Conservation (phyloP, 2,113 vertebrate species). For the Onychostruthus taczanowskii region DNA sequence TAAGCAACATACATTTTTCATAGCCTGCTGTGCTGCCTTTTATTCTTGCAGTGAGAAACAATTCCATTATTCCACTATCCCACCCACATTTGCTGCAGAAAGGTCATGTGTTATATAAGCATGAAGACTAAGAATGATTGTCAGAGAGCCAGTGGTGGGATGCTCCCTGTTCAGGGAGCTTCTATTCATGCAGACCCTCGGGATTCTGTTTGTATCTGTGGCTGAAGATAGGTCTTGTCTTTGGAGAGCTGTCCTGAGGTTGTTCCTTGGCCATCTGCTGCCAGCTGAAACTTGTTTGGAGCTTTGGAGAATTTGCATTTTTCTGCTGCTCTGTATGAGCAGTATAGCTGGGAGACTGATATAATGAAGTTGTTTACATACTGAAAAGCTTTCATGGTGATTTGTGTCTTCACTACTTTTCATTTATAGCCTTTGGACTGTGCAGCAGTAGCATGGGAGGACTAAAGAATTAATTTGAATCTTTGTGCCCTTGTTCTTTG, state of each 20-base stretch:
- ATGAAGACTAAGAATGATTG: neutral
- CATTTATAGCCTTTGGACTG: neutral
- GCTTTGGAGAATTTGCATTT: neutral
- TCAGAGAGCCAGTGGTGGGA: slow-evolving; percentile 22
- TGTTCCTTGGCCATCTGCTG: neutral
- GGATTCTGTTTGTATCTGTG: neutral
- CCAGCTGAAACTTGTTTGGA: neutral
- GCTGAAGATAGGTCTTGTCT: neutral
- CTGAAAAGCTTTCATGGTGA: neutral
- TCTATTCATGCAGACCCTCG: neutral
- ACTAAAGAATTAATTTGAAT: slow-evolving; percentile 41
- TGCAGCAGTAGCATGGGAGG: neutral
- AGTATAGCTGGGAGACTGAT: neutral
- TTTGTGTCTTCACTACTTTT: neutral
- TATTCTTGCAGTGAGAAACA: slow-evolving; percentile 22
- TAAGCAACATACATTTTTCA: slow-evolving; percentile 9
- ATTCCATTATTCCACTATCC: neutral
- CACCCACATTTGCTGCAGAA: neutral
- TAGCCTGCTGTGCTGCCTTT: slow-evolving; percentile 29
- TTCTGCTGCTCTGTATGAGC: neutral
- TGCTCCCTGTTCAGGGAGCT: neutral
- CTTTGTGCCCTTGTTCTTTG: slow-evolving; percentile 23
- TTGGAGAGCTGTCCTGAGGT: neutral
- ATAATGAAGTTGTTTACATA: neutral
- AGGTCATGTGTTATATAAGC: slow-evolving; percentile 38